Base-by-base conservation (phyloP, 2,797 vertebrate genomes). In the Cyclura pinguis region DNA sequence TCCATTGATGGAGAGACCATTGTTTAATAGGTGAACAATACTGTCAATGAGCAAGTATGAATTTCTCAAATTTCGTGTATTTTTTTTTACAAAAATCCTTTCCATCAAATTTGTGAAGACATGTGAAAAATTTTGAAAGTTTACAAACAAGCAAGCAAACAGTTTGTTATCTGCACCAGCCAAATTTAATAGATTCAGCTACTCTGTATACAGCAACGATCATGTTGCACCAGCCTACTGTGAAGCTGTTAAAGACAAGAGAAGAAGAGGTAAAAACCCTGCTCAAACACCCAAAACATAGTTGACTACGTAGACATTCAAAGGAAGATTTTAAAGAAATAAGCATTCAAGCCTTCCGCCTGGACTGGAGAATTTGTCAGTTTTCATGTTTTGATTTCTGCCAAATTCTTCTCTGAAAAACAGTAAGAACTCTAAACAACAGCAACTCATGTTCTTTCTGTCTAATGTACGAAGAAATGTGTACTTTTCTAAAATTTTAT, bases 1-100 rank as follows among this genome's bases (percentile, higher is more conserved):
- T 88, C 47, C 67, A 84, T n/a, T 93, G 91, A 74, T 29, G 89
- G 91, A 91, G 74, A 62, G 4, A 42, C 52, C 7, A 47, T 10
- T 85, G 9, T 50, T 6, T 6, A 24, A 84, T 29, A 42, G 12
- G 22, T 14, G 13, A 42, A n/a, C 29, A 27, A 59, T 52, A 52
- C 59, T 69, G 1, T 69, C 67, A 69, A 7, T 29, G 14, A 32
- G 67, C 27, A 32, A 12, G 1, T 8, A 69, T 32, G n/a, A 32
- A 32, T 16, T 73, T n/a, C 32, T 73, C n/a, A 14, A n/a, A n/a
- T 73, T n/a, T 18, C 3, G 12, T n/a, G 14, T n/a, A n/a, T 73
- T 73, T 35, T 32, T 14, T 73, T 73, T 73, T 16, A 13, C 13
- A 35, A 35, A 73, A n/a, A 3, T 24, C 24, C 38, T 42, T 47